Percentiles rank a stretch among this genome's conserved stretches.
phyloP scores from a whole-genome alignment of 1,140 invertebrate species.

The Dendrolimus kikuchii region DNA sequence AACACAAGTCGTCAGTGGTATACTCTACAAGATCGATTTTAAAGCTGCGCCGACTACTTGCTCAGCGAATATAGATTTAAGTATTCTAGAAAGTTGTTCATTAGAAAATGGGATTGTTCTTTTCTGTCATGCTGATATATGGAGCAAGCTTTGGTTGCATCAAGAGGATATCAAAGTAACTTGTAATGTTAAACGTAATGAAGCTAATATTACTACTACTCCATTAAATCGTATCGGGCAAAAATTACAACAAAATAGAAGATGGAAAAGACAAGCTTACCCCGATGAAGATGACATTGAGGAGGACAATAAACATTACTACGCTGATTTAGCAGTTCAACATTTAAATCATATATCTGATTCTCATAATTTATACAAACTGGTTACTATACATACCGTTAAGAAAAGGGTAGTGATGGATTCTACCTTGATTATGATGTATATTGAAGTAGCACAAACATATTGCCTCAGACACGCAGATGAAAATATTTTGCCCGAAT shows the following conservation, averaged over 20 bases:
- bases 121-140: conserved; percentile 36
- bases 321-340: conserved; percentile 38
- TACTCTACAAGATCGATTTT: conserved; percentile 38
- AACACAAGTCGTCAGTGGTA: conserved; percentile 29
- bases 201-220: background rate
- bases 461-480: conserved; percentile 37
- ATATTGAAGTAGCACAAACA: conserved; percentile 47
- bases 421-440: conserved; percentile 35
- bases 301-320: conserved; percentile 43
- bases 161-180: conserved; percentile 24
- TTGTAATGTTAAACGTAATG: conserved; percentile 17
- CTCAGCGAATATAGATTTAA: conserved; percentile 1
- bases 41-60: conserved; percentile 26
- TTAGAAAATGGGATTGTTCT: conserved; percentile 13
- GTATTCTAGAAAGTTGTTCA: conserved; percentile 4
- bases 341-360: conserved; percentile 31
- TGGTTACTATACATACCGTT: conserved; percentile 39
- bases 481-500: conserved; percentile 23
- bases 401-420: conserved; percentile 31
- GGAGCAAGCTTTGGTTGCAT: conserved; percentile 30
- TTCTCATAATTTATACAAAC: conserved; percentile 44
- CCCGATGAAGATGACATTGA: conserved; percentile 39
- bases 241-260: conserved; percentile 10
- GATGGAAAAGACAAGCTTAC: conserved; percentile 23
- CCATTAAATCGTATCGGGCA: conserved; percentile 4